Evolutionary conservation across 92 coral and sea anemone species (phyloP).

Genomic region (Zoanthus sociatus): DNA sequence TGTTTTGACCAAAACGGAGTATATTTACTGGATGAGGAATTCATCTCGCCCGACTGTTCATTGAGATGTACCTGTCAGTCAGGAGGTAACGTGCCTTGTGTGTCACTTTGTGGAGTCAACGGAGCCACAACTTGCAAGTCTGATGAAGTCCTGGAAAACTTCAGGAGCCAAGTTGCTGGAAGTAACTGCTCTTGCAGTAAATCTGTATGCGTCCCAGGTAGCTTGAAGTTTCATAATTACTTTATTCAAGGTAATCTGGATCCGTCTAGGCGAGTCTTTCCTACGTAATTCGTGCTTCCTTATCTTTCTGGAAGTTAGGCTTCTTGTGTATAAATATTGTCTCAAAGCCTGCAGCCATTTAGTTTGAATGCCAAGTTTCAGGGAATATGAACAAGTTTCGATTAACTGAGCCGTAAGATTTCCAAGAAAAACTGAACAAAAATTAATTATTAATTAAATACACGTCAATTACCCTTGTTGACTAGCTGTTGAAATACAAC

Average conservation of each 20-base stretch:
- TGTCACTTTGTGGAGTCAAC: not conserved
- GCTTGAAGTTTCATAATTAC: not conserved
- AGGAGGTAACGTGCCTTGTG: not conserved
- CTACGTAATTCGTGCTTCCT: too few species aligned
- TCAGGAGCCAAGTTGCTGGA: not conserved
- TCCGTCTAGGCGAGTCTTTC: too few species aligned
- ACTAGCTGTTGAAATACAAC: too few species aligned
- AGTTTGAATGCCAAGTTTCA: too few species aligned
- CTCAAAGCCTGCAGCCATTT: too few species aligned
- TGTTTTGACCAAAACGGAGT: not conserved
- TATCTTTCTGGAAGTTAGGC: too few species aligned
- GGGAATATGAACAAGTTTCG: too few species aligned
- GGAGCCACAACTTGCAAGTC: not conserved
- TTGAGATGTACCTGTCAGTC: not conserved
- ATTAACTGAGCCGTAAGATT: too few species aligned
- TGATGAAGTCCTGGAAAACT: not conserved
- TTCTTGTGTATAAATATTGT: too few species aligned
- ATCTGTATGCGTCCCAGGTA: conserved; percentile 13
- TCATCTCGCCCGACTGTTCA: not conserved
- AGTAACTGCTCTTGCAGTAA: not conserved
- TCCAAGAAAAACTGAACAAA: too few species aligned
- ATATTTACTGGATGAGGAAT: not conserved
- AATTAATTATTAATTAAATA: too few species aligned
- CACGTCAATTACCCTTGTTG: too few species aligned
- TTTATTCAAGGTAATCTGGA: not conserved